A percentile compares a stretch with the other conserved stretches of the same genome.
Conservation (phyloP, 1,140 invertebrate species). For the Diachasma alloeum region DNA sequence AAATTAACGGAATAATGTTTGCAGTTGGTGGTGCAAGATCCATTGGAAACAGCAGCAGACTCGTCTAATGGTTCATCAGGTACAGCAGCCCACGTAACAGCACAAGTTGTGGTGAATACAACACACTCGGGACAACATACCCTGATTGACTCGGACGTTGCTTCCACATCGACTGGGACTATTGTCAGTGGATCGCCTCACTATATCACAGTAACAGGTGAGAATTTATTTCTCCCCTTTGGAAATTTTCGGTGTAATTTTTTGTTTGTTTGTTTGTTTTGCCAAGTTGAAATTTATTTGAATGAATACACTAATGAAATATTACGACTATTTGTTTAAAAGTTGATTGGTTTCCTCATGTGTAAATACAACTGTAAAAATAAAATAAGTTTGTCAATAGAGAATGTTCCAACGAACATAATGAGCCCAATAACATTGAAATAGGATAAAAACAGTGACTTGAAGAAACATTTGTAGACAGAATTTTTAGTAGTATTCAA, state of each 20-base stretch:
- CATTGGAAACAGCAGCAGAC: constrained; percentile 59
- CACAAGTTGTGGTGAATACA: constrained; percentile 65
- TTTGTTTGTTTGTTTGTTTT: neutral
- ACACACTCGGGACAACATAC: constrained; percentile 60
- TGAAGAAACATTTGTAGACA: too few species aligned
- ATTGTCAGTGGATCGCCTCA: constrained; percentile 64
- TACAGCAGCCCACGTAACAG: constrained; percentile 62
- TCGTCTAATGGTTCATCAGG: constrained; percentile 63
- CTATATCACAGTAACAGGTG: constrained; percentile 67
- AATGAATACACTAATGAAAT: neutral
- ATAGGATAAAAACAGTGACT: too few species aligned
- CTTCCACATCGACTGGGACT: constrained; percentile 59
- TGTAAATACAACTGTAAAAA: too few species aligned
- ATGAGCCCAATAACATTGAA: too few species aligned
- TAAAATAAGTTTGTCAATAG: too few species aligned
- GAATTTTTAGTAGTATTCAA: too few species aligned
- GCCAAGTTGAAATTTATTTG: neutral
- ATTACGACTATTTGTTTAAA: neutral
- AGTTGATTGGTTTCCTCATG: too few species aligned
- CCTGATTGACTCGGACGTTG: constrained; percentile 59
- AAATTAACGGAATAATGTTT: constrained; percentile 38
- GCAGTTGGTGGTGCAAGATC: constrained; percentile 61
- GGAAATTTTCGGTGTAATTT: neutral
- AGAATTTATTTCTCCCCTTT: constrained; percentile 15
- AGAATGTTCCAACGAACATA: too few species aligned